These are phyloP conservation scores for Drosophila emarginata DNA, from an alignment of 2,888 invertebrate species.

Conservation along the genomic window DNA sequence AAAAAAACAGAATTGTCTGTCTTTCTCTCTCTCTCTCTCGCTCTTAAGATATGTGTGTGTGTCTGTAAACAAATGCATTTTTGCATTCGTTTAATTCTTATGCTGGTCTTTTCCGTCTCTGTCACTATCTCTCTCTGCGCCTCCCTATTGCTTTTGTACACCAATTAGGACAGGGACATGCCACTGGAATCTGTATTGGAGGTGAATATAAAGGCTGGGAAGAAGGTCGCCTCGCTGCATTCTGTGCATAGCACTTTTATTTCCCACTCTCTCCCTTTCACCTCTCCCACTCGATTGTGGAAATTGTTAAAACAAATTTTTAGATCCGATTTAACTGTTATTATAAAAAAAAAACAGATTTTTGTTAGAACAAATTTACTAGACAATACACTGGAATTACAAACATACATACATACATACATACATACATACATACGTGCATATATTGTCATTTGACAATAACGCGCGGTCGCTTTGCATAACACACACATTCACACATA, in stretches of 20 bases:
- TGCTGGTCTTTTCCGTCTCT: background rate
- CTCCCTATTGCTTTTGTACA: slow-evolving; percentile 5
- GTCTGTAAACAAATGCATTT: slow-evolving; percentile 14
- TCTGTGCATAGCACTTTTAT: background rate
- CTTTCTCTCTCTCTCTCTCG: background rate
- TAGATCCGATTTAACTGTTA: slow-evolving; percentile 39
- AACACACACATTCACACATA: slow-evolving; percentile 4
- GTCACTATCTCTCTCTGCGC: background rate
- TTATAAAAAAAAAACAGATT: background rate
- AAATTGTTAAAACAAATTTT: background rate
- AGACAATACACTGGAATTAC: slow-evolving; percentile 4
- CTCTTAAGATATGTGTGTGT: background rate
- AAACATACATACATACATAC: background rate
- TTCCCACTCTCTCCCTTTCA: background rate
- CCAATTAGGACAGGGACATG: slow-evolving; percentile 35
- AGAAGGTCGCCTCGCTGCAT: background rate
- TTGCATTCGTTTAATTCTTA: slow-evolving; percentile 1
- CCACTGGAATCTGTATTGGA: slow-evolving; percentile 36
- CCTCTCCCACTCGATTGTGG: background rate
- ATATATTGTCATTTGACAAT: background rate
- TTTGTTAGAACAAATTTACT: slow-evolving; percentile 3
- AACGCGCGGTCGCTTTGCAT: background rate
- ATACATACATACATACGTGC: background rate
- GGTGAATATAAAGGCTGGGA: background rate
- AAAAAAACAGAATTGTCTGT: background rate